Evolutionary conservation across 2,113 vertebrate genomes (phyloP).

Genomic region (Triplophysa tibetana): DNA sequence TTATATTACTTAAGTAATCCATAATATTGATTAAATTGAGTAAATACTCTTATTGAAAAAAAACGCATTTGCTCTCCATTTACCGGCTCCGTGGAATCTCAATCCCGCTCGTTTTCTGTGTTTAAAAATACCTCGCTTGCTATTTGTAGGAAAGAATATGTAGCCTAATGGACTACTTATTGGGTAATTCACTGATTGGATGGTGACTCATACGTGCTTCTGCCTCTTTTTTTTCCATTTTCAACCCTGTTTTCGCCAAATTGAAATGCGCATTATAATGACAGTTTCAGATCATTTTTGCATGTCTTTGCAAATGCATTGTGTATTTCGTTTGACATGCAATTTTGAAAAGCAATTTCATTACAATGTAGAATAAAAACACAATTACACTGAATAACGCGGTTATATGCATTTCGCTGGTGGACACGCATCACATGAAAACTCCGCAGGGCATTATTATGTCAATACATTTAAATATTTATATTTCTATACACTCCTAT

Average conservation of each 20-base stretch:
- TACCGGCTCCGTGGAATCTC: slow-evolving; percentile 12
- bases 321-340: background rate
- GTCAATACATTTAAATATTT: background rate
- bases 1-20: too few species aligned
- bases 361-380: background rate
- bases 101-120: background rate
- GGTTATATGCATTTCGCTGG: background rate
- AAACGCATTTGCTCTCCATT: slow-evolving; percentile 31
- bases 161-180: background rate
- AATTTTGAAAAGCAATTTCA: background rate
- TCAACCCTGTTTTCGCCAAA: background rate
- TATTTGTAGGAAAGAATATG: background rate
- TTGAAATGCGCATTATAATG: too few species aligned
- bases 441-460: background rate
- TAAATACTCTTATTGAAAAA: too few species aligned
- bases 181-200: background rate
- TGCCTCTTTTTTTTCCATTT: background rate
- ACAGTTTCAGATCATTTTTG: background rate
- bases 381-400: background rate
- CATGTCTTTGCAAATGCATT: background rate
- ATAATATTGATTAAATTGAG: too few species aligned
- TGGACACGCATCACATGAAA: background rate
- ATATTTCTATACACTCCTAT: background rate
- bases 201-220: background rate
- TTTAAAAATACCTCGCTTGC: background rate